Base-by-base conservation (phyloP, 1,140 invertebrate genomes). In the Drosophila pallidifrons region DNA sequence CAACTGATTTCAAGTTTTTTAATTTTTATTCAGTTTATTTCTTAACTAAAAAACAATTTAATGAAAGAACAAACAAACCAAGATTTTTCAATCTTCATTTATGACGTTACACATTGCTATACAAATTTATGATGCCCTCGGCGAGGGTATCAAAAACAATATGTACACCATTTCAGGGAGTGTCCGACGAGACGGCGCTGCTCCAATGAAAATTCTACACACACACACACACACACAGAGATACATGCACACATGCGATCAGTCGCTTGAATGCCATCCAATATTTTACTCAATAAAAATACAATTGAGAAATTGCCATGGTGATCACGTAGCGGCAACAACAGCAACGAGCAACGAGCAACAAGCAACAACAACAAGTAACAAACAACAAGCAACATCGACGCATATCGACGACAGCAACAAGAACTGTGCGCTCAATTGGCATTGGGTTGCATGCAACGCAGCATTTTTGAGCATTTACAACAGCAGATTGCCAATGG, bases 221-320 rank as follows among this genome's bases (percentile, higher is more conserved):
- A 65, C 59, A 85, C 28, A 73, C 25, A 16, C 28, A 60, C 43
- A 46, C 20, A 15, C 51, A 78, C 51, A 38, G 49, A 82, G 13
- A 58, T 58, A 47, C 59, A 72, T 13, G 47, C 20, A 32, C 41
- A 20, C 30, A 78, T 28, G 8, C 15, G 66, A 70, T 70, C 65
- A 70, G 61, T 72, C 85, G 81, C 67, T 69, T 77, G 77, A 75
- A 77, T 38, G 49, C 60, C 81, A 82, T 51, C 80, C 82, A 79
- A 86, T 87, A 82, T 77, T 89, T 74, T 81, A 49, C 70, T 88
- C 85, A 89, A 88, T 88, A 86, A 86, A 75, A 88, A 76, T 64
- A 76, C 86, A 85, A 85, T 81, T 85, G 81, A 61, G 74, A 81
- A 76, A 81, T 88, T 88, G 85, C 77, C 81, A 88, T 85, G 85